phyloP scores from a whole-genome alignment of 2,797 vertebrate genomes.

The Xenentodon cancila region DNA sequence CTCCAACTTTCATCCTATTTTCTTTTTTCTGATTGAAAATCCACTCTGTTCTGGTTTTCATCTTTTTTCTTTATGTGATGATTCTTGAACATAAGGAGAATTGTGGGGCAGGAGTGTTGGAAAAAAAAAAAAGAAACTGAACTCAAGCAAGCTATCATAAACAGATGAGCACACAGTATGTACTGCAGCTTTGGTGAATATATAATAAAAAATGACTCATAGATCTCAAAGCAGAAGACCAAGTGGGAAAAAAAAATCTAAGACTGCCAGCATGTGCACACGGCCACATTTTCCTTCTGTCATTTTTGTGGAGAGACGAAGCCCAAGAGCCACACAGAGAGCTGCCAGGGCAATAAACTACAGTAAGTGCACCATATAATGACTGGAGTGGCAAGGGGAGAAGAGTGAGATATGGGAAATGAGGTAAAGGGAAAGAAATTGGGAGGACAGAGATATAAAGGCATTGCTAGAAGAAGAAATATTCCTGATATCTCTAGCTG shows the following conservation, averaged over 20 bases:
- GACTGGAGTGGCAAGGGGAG: constrained; percentile 23
- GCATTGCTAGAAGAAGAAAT: constrained; percentile 14
- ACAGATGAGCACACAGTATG: constrained; percentile 23
- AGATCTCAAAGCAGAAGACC: not conserved
- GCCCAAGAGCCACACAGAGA: constrained; percentile 11
- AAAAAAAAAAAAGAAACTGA: not conserved
- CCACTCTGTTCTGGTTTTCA: constrained; percentile 15
- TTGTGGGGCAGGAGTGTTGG: constrained; percentile 2
- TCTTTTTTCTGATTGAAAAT: constrained; percentile 6
- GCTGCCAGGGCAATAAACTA: constrained; percentile 32
- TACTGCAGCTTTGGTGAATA: constrained; percentile 21
- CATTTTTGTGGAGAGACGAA: not conserved
- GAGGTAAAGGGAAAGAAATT: constrained; percentile 5
- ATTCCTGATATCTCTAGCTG: constrained; percentile 30
- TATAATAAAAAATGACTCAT: not conserved
- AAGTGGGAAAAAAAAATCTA: not conserved
- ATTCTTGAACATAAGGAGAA: constrained; percentile 7
- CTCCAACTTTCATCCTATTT: constrained; percentile 6
- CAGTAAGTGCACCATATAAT: constrained; percentile 38
- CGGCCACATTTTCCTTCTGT: constrained; percentile 1
- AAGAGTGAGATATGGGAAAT: constrained; percentile 24
- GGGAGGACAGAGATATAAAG: constrained; percentile 33
- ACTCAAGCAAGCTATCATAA: constrained; percentile 6
- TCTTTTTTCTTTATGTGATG: constrained; percentile 16
- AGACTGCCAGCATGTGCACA: constrained; percentile 14